phyloP scores from a whole-genome alignment of 2,888 invertebrate species.

The Drosophila ochracea region DNA sequence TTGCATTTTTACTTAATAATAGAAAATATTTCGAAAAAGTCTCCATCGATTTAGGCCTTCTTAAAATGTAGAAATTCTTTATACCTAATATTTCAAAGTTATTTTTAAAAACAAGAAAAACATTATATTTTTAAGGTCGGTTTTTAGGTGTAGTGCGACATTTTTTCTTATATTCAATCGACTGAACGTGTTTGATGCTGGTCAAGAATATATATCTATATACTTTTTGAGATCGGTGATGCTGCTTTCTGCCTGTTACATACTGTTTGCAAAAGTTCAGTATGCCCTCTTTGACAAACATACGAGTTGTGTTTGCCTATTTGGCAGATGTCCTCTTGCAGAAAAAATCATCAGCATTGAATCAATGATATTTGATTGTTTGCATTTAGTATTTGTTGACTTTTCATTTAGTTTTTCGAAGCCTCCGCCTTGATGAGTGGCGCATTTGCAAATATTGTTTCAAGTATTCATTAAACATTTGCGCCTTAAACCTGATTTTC shows the following conservation, averaged over 20 bases:
- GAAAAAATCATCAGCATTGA: conserved; percentile 17
- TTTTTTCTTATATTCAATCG: neutral
- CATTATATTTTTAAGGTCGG: neutral
- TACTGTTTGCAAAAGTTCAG: neutral
- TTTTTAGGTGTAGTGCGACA: neutral
- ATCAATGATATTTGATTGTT: conserved; percentile 37
- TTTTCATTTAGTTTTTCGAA: conserved; percentile 6
- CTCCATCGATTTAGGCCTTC: neutral
- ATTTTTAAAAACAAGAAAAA: neutral
- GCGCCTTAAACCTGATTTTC: conserved; percentile 25
- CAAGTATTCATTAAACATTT: conserved; percentile 33
- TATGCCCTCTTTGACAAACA: neutral
- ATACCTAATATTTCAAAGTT: neutral
- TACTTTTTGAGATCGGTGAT: neutral
- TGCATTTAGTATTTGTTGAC: conserved; percentile 44
- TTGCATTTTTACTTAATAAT: neutral
- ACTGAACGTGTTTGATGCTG: neutral
- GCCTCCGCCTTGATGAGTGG: neutral
- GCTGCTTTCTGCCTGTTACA: neutral
- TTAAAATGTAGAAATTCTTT: neutral
- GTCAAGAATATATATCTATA: neutral
- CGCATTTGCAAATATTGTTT: conserved; percentile 42
- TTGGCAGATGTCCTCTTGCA: neutral
- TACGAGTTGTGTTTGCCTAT: neutral
- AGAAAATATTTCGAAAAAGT: neutral